Evolutionary conservation across 2,797 vertebrate species (phyloP).

Genomic region (Alfaro cultratus): DNA sequence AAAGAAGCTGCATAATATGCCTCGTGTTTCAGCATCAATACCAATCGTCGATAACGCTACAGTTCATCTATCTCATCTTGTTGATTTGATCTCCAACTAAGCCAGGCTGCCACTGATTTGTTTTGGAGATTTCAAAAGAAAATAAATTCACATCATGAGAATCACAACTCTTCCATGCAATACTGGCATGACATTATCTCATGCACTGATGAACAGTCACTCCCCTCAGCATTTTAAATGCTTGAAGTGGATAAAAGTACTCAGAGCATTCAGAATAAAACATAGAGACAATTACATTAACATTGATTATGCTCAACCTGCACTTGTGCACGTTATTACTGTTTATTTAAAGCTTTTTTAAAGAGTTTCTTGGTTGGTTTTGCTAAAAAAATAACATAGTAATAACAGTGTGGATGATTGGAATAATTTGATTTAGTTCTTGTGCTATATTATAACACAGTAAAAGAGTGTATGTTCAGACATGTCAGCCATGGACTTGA

Average conservation of each 20-base stretch:
- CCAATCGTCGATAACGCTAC: neutral
- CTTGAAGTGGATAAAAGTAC: neutral
- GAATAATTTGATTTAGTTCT: neutral
- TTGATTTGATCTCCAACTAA: neutral
- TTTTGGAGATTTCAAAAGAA: neutral
- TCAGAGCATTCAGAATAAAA: neutral
- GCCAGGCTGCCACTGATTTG: neutral
- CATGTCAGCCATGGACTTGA: neutral
- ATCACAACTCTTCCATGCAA: neutral
- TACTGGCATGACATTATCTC: neutral
- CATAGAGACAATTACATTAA: neutral
- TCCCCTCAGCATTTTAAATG: neutral
- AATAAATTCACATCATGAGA: neutral
- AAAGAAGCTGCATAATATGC: neutral
- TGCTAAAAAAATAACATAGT: neutral
- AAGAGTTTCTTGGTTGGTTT: neutral
- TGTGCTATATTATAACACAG: neutral
- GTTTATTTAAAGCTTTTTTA: neutral
- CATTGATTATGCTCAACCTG: neutral
- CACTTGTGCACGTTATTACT: neutral
- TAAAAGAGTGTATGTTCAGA: neutral
- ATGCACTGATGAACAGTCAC: neutral
- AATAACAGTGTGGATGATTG: neutral
- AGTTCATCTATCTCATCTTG: neutral
- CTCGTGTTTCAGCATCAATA: neutral